Base-by-base conservation (phyloP, 92 coral and sea anemone genomes). In the Heliopora coerulea region DNA sequence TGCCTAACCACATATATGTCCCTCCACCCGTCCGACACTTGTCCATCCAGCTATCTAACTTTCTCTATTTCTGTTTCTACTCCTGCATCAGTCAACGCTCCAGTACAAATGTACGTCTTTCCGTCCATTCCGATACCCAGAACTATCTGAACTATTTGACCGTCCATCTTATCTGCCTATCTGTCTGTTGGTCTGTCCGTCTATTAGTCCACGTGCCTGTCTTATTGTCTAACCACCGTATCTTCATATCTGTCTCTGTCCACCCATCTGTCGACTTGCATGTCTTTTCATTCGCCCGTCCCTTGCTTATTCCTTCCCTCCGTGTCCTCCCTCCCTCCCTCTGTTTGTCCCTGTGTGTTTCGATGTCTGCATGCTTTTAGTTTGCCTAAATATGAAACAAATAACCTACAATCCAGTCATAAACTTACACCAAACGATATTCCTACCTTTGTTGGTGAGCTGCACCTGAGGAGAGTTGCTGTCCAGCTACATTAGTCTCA, bases 361-460 rank as follows among this genome's bases (percentile, higher is more conserved):
- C 6, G 4, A 4, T 37, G 42, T 37, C 42, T 37, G 42, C 11
- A 37, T 37, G 42, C 11, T 11, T 37, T n/a, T n/a, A n/a, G n/a
- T n/a, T n/a, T n/a, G n/a, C n/a, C n/a, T n/a, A n/a, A n/a, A n/a
- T n/a, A n/a, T n/a, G n/a, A n/a, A n/a, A n/a, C n/a, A n/a, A n/a
- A n/a, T n/a, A n/a, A n/a, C n/a, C n/a, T n/a, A n/a, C n/a, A n/a
- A n/a, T n/a, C n/a, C n/a, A n/a, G n/a, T n/a, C 11, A 37, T 6
- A 7, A 46, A 46, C 2, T 15, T 6, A 46, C 52, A 15, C n/a
- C 15, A 2, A 8, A 10, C 15, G 2, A 46, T 34, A 26, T 34
- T 37, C 6, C n/a, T 63, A 37, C 70, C 48, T 44, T 8, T 63
- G 70, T 29, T 63, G 50, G 1, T 63, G 42, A 4, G 42, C 42